These are phyloP conservation scores for Amphipoea oculea DNA, from an alignment of 2,888 invertebrate species.

Conservation along the genomic window DNA sequence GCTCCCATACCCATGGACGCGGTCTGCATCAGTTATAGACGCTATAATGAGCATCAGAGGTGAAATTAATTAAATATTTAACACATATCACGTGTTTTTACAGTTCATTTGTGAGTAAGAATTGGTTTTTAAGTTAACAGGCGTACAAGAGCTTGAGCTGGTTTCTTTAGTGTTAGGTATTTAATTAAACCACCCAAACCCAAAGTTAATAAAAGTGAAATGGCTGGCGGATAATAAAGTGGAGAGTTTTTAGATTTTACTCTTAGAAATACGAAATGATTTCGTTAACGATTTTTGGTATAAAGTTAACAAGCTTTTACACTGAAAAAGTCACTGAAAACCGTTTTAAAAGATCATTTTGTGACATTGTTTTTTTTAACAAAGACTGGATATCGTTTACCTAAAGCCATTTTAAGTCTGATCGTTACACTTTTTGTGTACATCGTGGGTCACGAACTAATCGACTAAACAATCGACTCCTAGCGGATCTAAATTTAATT, in stretches of 20 bases:
- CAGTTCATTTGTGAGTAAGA: constrained; percentile 36
- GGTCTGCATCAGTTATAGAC: constrained; percentile 58
- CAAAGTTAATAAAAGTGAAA: neutral
- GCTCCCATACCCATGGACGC: constrained; percentile 62
- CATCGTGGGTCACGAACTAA: constrained; percentile 57
- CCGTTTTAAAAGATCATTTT: constrained; percentile 10
- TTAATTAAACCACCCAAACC: constrained; percentile 4
- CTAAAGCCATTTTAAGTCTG: constrained; percentile 18
- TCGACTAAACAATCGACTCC: constrained; percentile 55
- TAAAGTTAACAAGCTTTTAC: neutral
- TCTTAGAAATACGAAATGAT: neutral
- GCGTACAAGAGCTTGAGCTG: constrained; percentile 9
- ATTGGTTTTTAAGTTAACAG: constrained; percentile 19
- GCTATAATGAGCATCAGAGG: constrained; percentile 32
- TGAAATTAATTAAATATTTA: constrained; percentile 60
- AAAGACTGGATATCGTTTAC: constrained; percentile 1
- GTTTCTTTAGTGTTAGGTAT: neutral
- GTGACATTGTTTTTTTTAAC: constrained; percentile 18
- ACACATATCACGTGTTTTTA: constrained; percentile 46
- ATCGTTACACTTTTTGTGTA: constrained; percentile 41
- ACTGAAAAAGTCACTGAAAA: neutral
- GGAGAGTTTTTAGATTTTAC: neutral
- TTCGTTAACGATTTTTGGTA: neutral
- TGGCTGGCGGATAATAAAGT: neutral
- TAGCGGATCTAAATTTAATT: constrained; percentile 61